phyloP scores from a whole-genome alignment of 2,888 invertebrate species.

The Megastigmus dorsalis region DNA sequence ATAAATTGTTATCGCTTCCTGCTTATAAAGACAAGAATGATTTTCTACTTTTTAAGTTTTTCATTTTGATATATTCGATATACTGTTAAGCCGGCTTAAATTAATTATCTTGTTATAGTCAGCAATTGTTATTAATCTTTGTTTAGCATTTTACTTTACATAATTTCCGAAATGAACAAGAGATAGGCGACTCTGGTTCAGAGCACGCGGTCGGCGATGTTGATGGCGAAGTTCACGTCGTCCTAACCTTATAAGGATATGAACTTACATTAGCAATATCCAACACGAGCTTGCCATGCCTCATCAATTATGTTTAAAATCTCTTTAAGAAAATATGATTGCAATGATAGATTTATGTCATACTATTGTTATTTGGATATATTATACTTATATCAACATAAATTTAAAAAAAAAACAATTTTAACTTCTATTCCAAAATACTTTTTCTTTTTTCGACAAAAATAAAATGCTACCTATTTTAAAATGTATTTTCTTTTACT shows the following conservation, averaged over 20 bases:
- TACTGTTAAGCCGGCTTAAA: background rate
- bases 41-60: background rate
- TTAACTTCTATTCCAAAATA: background rate
- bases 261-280: constrained; percentile 11
- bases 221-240: constrained; percentile 8
- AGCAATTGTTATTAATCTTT: background rate
- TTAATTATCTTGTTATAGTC: background rate
- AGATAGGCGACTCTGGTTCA: background rate
- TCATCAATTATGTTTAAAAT: too few species aligned
- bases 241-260: constrained; percentile 56
- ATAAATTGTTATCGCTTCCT: background rate
- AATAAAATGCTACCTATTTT: background rate
- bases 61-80: background rate
- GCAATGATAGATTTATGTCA: background rate
- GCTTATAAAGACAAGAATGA: background rate
- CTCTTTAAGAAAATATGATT: background rate
- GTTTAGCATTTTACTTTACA: background rate
- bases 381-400: background rate
- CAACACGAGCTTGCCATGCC: constrained; percentile 8
- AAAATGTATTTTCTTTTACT: background rate
- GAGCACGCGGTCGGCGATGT: constrained; percentile 35
- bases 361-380: background rate
- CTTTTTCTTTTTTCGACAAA: background rate
- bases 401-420: background rate
- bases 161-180: background rate